Conservation (phyloP, 2,888 invertebrate genomes). For the Xanthorhoe designata region DNA sequence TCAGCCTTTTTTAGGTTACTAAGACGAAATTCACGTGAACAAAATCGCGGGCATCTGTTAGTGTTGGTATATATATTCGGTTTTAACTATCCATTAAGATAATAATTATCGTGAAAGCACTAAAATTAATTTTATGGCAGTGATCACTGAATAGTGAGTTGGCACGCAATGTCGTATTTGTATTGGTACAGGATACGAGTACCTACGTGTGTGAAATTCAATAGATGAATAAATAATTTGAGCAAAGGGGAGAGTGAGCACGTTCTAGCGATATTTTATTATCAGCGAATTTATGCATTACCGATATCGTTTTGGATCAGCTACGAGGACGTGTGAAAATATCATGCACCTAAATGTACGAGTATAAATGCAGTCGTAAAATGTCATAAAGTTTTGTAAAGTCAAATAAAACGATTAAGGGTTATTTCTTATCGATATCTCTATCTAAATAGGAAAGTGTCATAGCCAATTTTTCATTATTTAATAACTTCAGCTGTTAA, state of each 20-base stretch:
- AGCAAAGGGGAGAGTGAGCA: constrained; percentile 47
- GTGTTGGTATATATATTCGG: too few relatives aligned
- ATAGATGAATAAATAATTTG: constrained; percentile 45
- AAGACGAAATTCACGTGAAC: too few relatives aligned
- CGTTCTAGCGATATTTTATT: constrained; percentile 50
- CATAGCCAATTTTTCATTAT: background rate
- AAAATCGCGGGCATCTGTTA: too few relatives aligned
- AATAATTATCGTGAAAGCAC: constrained; percentile 15
- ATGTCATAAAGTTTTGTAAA: background rate
- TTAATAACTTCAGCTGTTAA: too few relatives aligned
- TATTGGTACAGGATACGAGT: constrained; percentile 24
- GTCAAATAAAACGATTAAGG: constrained; percentile 13
- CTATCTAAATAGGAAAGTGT: background rate
- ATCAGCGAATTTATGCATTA: constrained; percentile 49
- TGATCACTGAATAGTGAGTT: constrained; percentile 26
- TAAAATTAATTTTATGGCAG: constrained; percentile 12
- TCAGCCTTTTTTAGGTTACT: too few relatives aligned
- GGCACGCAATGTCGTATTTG: constrained; percentile 32
- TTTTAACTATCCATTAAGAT: background rate
- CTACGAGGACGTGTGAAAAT: constrained; percentile 36
- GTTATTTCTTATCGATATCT: constrained; percentile 3
- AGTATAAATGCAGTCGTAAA: constrained; percentile 18
- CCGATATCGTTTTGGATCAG: constrained; percentile 42
- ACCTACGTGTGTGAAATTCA: constrained; percentile 38
- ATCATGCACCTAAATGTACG: constrained; percentile 14